Conservation (phyloP, 2,888 invertebrate species). For the Myathropa florea region DNA sequence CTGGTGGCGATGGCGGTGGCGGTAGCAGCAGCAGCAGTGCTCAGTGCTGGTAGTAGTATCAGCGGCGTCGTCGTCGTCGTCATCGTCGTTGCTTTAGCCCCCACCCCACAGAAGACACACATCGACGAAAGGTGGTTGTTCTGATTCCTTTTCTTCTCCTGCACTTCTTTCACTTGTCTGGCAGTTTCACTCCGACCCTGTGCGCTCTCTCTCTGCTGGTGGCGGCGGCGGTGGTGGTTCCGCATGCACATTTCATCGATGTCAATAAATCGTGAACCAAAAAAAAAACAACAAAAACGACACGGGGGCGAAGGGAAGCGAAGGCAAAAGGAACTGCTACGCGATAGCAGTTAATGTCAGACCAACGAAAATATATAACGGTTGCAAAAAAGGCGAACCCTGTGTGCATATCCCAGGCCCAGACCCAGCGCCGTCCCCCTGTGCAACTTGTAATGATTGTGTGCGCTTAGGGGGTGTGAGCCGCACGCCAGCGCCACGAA, state of each 20-base stretch:
- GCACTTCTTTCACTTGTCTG: conserved; percentile 37
- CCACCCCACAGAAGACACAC: conserved; percentile 31
- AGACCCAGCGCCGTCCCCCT: not conserved
- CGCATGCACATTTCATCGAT: conserved; percentile 71
- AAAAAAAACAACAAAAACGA: conserved; percentile 1
- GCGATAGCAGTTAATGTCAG: conserved; percentile 71
- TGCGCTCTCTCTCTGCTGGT: not conserved
- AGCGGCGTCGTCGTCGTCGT: conserved; percentile 12
- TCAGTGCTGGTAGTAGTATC: not conserved
- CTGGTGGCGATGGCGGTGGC: not conserved
- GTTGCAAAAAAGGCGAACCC: conserved; percentile 47
- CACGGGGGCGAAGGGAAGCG: conserved; percentile 13
- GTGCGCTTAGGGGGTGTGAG: conserved; percentile 50
- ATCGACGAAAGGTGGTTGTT: conserved; percentile 68
- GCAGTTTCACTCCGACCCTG: not conserved
- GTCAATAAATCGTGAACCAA: conserved; percentile 65
- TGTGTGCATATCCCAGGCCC: conserved; percentile 44
- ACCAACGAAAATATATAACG: conserved; percentile 69
- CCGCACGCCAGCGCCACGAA: conserved; percentile 4
- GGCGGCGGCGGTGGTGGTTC: conserved; percentile 49
- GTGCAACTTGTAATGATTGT: conserved; percentile 57
- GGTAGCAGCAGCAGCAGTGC: too few relatives aligned
- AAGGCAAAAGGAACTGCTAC: conserved; percentile 60
- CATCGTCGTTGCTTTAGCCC: conserved; percentile 7
- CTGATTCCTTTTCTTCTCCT: conserved; percentile 49